Evolutionary conservation across 2,888 invertebrate species (phyloP).

Genomic region (Philaethria dido): DNA sequence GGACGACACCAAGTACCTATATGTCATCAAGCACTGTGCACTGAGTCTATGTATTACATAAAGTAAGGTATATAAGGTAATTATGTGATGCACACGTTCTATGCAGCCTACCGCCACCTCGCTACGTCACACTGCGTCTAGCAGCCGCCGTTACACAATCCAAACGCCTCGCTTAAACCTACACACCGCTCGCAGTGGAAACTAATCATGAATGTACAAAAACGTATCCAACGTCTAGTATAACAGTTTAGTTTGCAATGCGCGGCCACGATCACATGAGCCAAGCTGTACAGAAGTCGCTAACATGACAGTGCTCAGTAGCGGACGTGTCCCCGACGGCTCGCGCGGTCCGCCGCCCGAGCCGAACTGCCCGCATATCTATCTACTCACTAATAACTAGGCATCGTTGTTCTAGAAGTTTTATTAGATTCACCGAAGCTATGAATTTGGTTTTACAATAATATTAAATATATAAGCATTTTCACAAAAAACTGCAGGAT

Average conservation of each 20-base stretch:
- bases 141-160: constrained; percentile 49
- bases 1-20: constrained; percentile 44
- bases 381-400: constrained; percentile 38
- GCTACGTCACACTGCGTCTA: constrained; percentile 54
- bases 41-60: constrained; percentile 53
- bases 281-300: constrained; percentile 55
- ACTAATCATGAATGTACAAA: constrained; percentile 30
- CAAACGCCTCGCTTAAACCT: constrained; percentile 46
- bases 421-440: constrained; percentile 13
- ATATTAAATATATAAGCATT: constrained; percentile 7
- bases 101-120: constrained; percentile 64
- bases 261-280: constrained; percentile 55
- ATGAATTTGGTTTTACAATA: neutral
- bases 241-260: constrained; percentile 41
- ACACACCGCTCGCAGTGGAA: constrained; percentile 41
- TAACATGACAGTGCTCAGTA: constrained; percentile 60
- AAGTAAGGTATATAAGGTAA: constrained; percentile 47
- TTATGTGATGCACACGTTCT: constrained; percentile 56
- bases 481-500: constrained; percentile 13
- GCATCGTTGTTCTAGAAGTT: constrained; percentile 11
- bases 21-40: constrained; percentile 54
- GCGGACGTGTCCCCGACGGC: constrained; percentile 42
- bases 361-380: constrained; percentile 38
- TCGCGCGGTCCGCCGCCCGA: too few relatives aligned
- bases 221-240: neutral